These are phyloP conservation scores for Semicossyphus pulcher DNA, from an alignment of 2,113 vertebrate species.

Conservation along the genomic window DNA sequence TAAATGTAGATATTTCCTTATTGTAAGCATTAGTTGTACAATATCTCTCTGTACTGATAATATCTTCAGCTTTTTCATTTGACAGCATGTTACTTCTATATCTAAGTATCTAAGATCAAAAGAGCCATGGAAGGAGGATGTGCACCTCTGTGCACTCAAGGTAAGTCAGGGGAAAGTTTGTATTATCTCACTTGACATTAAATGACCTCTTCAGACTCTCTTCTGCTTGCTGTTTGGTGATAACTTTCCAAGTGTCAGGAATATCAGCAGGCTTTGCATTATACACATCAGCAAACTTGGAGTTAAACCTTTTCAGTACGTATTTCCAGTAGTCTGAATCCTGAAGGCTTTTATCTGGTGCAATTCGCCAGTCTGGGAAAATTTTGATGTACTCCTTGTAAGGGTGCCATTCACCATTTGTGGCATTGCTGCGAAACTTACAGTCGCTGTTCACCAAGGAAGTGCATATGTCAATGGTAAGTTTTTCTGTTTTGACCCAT, in stretches of 20 bases:
- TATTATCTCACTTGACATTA: slow-evolving; percentile 24
- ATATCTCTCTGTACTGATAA: no score
- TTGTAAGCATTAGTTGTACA: no score
- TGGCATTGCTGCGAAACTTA: accelerated
- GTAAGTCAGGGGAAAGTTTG: no score
- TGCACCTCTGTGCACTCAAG: background rate
- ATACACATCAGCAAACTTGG: slow-evolving; percentile 48
- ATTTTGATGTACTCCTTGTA: slow-evolving; percentile 66
- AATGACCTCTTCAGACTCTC: slow-evolving; percentile 68
- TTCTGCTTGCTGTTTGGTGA: slow-evolving; percentile 52
- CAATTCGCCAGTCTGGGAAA: slow-evolving; percentile 77
- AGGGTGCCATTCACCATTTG: accelerated
- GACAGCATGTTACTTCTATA: no score
- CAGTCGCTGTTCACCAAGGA: background rate
- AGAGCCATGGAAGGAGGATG: no score
- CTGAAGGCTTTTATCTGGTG: slow-evolving; percentile 69
- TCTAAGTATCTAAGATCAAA: no score
- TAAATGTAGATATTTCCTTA: no score
- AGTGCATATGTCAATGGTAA: slow-evolving; percentile 51
- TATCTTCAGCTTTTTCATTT: no score
- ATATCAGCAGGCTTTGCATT: slow-evolving; percentile 50
- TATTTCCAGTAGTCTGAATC: slow-evolving; percentile 83
- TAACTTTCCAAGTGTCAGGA: slow-evolving; percentile 52
- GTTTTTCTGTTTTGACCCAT: accelerated
- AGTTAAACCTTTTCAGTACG: slow-evolving; percentile 67